A percentile compares a stretch with the other conserved stretches of the same genome.
Evolutionary conservation across 2,797 vertebrate genomes (phyloP).

Genomic region (Pangasius larnaudii): DNA sequence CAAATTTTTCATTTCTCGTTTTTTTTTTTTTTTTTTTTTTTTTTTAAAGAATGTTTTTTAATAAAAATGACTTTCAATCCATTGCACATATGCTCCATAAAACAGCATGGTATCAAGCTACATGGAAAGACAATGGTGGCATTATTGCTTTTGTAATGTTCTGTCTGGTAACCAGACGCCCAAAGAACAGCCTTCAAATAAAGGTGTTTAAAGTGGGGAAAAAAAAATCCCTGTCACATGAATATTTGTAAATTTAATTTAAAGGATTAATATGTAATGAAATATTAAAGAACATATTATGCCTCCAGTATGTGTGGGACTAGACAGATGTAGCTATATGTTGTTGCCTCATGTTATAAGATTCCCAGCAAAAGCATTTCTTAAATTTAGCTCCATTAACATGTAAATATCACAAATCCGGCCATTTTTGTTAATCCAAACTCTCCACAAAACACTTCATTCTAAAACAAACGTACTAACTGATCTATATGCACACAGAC

Average conservation of each 20-base stretch:
- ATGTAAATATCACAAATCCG: neutral
- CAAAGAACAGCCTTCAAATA: conserved; percentile 75
- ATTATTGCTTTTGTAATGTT: conserved; percentile 76
- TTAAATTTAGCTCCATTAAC: neutral
- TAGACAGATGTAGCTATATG: neutral
- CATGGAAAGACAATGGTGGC: conserved; percentile 64
- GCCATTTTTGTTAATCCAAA: neutral
- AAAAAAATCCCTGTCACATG: neutral
- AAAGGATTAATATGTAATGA: neutral
- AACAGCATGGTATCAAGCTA: conserved; percentile 71
- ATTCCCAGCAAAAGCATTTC: neutral
- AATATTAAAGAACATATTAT: neutral
- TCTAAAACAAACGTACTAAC: neutral
- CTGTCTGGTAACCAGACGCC: conserved; percentile 85
- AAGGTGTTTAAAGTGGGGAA: conserved; percentile 71
- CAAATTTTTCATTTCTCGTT: conserved; percentile 49
- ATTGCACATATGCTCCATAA: conserved; percentile 72
- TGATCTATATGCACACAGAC: neutral
- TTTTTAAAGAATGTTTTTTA: conserved; percentile 25
- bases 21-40: conserved; percentile 34
- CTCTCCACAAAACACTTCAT: neutral
- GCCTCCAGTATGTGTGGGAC: neutral
- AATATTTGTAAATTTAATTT: neutral
- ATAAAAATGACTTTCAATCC: conserved; percentile 59
- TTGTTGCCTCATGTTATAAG: neutral